Percentiles rank a stretch among this genome's conserved stretches.
Conservation (phyloP, 2,888 invertebrate species). For the Eustalomyia histrio region DNA sequence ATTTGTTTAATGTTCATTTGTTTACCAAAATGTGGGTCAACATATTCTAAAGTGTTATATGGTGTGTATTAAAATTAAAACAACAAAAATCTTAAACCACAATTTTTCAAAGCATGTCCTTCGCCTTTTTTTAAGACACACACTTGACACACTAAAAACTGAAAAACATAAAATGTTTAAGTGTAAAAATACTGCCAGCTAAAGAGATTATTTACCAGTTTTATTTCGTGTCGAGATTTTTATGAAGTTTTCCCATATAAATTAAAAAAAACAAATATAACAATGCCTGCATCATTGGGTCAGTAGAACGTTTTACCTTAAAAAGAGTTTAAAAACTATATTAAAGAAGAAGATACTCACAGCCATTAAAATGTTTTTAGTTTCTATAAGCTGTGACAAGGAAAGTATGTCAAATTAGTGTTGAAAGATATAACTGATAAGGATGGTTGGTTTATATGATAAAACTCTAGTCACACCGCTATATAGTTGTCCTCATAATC, state of each 20-base stretch:
- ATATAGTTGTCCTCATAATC: too few species aligned
- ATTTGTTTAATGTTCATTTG: slow-evolving; percentile 64
- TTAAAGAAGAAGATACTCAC: too few species aligned
- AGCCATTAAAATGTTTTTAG: not conserved
- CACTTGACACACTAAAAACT: slow-evolving; percentile 64
- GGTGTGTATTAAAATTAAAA: slow-evolving; percentile 24
- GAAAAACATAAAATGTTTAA: slow-evolving; percentile 19
- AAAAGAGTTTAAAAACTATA: not conserved
- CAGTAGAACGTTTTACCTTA: not conserved
- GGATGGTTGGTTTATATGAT: too few species aligned
- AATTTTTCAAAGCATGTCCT: slow-evolving; percentile 58
- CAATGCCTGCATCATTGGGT: not conserved
- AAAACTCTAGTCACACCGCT: too few species aligned
- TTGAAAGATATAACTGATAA: too few species aligned
- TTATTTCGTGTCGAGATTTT: not conserved
- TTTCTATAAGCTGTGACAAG: not conserved
- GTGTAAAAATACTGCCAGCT: not conserved
- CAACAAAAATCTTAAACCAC: slow-evolving; percentile 14
- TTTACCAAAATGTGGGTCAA: slow-evolving; percentile 63
- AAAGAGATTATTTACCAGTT: not conserved
- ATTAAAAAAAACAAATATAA: not conserved
- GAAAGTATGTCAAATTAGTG: not conserved
- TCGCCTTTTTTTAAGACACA: slow-evolving; percentile 62
- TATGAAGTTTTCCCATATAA: not conserved
- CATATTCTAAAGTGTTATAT: slow-evolving; percentile 52